Percentiles rank a stretch among this genome's conserved stretches.
Evolutionary conservation across 2,797 vertebrate species (phyloP).

Genomic region (Pristis pectinata): DNA sequence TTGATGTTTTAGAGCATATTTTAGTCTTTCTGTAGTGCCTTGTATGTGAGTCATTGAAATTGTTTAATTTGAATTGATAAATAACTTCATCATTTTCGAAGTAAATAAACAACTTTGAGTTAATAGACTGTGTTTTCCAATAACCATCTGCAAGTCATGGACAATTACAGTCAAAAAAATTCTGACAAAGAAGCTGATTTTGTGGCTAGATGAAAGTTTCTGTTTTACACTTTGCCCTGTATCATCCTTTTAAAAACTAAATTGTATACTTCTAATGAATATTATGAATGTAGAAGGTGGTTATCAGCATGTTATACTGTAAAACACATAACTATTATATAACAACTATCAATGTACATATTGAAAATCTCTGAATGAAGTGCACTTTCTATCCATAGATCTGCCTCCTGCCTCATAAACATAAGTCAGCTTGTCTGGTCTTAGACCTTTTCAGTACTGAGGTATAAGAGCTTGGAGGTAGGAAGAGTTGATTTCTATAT

Average conservation of each 20-base stretch:
- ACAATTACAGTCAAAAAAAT: not conserved
- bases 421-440: not conserved
- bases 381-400: not conserved
- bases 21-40: not conserved
- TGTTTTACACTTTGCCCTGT: not conserved
- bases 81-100: not conserved
- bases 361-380: not conserved
- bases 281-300: not conserved
- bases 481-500: not conserved
- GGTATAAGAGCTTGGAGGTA: not conserved
- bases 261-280: not conserved
- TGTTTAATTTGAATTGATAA: not conserved
- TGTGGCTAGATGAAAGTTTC: not conserved
- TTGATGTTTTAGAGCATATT: not conserved
- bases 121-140: not conserved
- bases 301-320: not conserved
- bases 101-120: not conserved
- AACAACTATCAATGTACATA: not conserved
- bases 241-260: not conserved
- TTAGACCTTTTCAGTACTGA: not conserved
- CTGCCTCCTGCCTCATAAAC: not conserved
- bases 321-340: not conserved
- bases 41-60: not conserved
- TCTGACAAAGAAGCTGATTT: not conserved
- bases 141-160: not conserved